A percentile compares a stretch with the other conserved stretches of the same genome.
phyloP scores from a whole-genome alignment of 2,113 vertebrate species.

The Coracopsis vasa region DNA sequence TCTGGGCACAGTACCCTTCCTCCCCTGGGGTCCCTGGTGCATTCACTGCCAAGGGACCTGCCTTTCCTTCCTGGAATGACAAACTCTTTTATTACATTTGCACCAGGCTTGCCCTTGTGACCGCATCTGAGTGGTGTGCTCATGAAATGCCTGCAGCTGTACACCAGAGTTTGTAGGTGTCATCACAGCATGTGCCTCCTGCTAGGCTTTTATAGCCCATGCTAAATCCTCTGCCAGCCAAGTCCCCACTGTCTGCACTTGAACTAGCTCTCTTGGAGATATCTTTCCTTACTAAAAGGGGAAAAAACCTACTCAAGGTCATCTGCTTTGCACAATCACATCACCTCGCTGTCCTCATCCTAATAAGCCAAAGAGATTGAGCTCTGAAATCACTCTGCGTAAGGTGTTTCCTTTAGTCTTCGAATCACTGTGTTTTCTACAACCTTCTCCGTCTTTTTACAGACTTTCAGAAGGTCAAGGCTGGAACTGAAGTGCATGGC shows the following conservation, averaged over 20 bases:
- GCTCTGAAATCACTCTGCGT: neutral
- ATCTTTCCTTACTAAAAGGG: neutral
- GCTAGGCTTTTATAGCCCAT: neutral
- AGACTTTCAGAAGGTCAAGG: neutral
- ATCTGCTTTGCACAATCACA: neutral
- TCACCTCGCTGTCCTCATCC: neutral
- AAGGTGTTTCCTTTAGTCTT: neutral
- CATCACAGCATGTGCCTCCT: neutral
- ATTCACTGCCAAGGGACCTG: neutral
- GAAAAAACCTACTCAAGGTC: neutral
- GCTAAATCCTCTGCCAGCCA: neutral
- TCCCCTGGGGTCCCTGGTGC: neutral
- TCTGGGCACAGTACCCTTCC: neutral
- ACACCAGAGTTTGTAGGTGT: neutral
- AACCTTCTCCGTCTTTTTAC: neutral
- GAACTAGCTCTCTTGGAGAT: neutral
- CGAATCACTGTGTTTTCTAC: neutral
- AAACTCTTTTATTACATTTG: rapidly evolving
- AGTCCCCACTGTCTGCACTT: neutral
- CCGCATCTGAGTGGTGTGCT: rapidly evolving
- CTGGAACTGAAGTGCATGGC: neutral
- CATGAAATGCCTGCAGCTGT: neutral
- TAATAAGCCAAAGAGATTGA: neutral
- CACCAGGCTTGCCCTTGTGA: neutral
- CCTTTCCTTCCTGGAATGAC: neutral